Base-by-base conservation (phyloP, 2,888 invertebrate genomes). In the Volucella inanis region DNA sequence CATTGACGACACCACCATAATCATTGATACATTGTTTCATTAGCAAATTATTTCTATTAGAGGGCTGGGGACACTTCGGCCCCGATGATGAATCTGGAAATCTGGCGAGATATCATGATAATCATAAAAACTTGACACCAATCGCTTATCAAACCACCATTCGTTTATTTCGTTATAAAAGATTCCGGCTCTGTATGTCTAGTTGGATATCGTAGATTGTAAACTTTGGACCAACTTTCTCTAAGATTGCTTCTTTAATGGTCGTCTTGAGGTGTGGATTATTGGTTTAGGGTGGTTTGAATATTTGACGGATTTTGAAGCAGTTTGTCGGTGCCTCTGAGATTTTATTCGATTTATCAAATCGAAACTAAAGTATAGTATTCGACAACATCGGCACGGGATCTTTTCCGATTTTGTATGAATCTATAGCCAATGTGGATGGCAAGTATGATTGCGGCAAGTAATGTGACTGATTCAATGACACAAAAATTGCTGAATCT, bases 221-320 rank as follows among this genome's bases (percentile, higher is more conserved):
- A 88, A 97, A 96, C 52, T 93, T 93, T 54, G 95, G 94, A 10
- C 97, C 91, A 89, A 98, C 98, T 92, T 98, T 98, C 90, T 98
- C 97, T 87, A 98, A 92, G 88, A 99, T 96, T 2, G 98, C 97
- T 89, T 98, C 97, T 89, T 96, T 95, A 57, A 98, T 96, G 55
- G 95, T 94, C 8, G 93, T 91, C 59, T 93, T 92, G 80, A 94
- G 89, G 88, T 93, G 93, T 0, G 93, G 93, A 87, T 94, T 93
- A 14, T 93, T 90, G 22, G 90, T 89, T 79, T 94, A 94, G 89
- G 95, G 94, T 80, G 95, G 94, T 89, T 98, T 97, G 89, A 98
- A 97, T 98, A 99, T 98, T 90, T 98, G 97, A 10, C 99, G 94
- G 76, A 99, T 97, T 93, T 99, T 99, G 64, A 99, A 93, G 91